Percentiles rank a stretch among this genome's conserved stretches.
Conservation (phyloP, 2,113 vertebrate genomes). For the Lota lota region DNA sequence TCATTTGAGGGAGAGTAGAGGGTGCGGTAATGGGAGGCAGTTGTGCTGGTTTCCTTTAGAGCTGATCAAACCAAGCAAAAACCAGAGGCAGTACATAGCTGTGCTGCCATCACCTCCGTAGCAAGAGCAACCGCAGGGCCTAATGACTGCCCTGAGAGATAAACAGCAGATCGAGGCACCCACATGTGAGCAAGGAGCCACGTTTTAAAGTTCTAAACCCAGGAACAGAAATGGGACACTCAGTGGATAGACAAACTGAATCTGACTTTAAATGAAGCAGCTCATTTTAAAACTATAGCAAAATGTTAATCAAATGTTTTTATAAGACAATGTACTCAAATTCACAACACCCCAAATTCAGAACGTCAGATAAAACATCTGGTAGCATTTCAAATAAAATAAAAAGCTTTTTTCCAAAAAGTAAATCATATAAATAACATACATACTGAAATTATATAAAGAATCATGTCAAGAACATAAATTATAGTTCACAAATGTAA, state of each 20-base stretch:
- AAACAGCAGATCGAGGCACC: constrained; percentile 30
- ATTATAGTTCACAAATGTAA: neutral
- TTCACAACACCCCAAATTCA: neutral
- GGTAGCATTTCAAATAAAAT: too few relatives aligned
- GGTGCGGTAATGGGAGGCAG: constrained; percentile 56
- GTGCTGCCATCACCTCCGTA: constrained; percentile 19
- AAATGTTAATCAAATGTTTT: too few relatives aligned
- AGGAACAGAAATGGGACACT: neutral
- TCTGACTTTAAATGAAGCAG: neutral
- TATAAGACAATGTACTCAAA: too few relatives aligned
- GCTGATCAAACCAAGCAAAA: constrained; percentile 50
- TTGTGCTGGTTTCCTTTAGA: constrained; percentile 55
- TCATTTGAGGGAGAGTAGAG: constrained; percentile 61
- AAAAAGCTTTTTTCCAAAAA: neutral
- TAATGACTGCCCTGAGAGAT: constrained; percentile 29
- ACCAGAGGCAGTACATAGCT: constrained; percentile 32
- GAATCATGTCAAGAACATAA: neutral
- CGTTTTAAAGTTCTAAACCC: too few relatives aligned
- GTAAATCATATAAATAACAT: neutral
- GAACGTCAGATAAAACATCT: neutral
- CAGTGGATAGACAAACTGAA: constrained; percentile 11
- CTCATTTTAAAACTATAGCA: too few relatives aligned
- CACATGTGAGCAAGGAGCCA: neutral
- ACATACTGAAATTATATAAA: neutral
- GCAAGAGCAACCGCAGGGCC: constrained; percentile 31